Percentiles rank a stretch among this genome's conserved stretches.
These are phyloP conservation scores for Diplolepis rosae DNA, from an alignment of 2,888 invertebrate genomes.

Conservation along the genomic window DNA sequence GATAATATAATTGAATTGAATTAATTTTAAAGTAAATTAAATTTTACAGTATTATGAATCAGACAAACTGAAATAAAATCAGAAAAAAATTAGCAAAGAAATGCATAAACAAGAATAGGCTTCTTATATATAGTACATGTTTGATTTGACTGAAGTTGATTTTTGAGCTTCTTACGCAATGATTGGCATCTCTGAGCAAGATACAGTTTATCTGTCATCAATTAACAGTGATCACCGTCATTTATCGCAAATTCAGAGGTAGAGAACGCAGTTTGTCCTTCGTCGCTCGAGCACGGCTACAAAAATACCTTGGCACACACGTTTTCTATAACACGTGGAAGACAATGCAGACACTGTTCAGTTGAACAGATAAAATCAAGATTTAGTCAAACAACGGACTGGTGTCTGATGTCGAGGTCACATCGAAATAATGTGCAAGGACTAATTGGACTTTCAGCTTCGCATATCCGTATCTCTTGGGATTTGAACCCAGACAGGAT, in stretches of 20 bases:
- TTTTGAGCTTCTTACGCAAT: not conserved
- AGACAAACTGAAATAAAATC: too few relatives aligned
- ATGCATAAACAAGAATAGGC: too few relatives aligned
- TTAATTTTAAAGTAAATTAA: too few relatives aligned
- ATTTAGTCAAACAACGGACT: slow-evolving; percentile 25
- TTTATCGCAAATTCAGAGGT: slow-evolving; percentile 7
- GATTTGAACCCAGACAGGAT: too few relatives aligned
- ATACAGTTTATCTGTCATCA: not conserved
- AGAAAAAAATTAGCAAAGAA: too few relatives aligned
- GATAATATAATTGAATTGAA: too few relatives aligned
- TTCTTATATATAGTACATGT: too few relatives aligned
- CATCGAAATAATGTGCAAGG: slow-evolving; percentile 10
- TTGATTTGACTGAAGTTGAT: too few relatives aligned
- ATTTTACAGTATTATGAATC: too few relatives aligned
- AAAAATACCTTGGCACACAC: slow-evolving; percentile 23
- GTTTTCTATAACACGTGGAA: slow-evolving; percentile 3
- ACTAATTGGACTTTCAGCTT: too few relatives aligned
- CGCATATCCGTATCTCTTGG: slow-evolving; percentile 7
- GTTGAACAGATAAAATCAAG: slow-evolving; percentile 17
- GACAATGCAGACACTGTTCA: slow-evolving; percentile 29
- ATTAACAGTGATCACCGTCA: slow-evolving; percentile 16
- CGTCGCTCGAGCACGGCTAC: slow-evolving; percentile 5
- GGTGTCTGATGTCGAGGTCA: slow-evolving; percentile 18
- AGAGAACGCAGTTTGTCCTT: slow-evolving; percentile 6
- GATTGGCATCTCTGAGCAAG: slow-evolving; percentile 5